Conservation (phyloP, 2,797 vertebrate genomes). For the Diplodus puntazzo region DNA sequence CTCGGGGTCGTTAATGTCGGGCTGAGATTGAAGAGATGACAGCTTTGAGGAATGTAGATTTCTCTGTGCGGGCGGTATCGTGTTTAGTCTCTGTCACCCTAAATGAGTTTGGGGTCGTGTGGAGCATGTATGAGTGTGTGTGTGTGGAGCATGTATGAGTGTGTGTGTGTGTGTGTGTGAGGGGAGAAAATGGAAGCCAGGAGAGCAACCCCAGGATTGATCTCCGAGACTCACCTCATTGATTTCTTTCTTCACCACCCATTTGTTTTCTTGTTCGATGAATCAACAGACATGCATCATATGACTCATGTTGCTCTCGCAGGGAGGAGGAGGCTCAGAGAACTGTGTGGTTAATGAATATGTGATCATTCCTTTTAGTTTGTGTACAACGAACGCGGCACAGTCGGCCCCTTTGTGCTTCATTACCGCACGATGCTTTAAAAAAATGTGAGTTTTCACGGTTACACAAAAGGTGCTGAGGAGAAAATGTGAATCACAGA, state of each 20-base stretch:
- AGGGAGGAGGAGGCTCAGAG: not conserved
- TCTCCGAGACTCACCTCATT: conserved; percentile 68
- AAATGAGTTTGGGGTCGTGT: conserved; percentile 64
- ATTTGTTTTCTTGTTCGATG: conserved; percentile 67
- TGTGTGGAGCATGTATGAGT: conserved; percentile 23
- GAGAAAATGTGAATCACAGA: not conserved
- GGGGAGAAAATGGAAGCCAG: conserved; percentile 51
- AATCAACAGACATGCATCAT: conserved; percentile 54
- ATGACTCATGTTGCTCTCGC: conserved; percentile 43
- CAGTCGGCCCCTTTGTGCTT: not conserved
- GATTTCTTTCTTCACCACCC: conserved; percentile 62
- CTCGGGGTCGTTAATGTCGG: conserved; percentile 76
- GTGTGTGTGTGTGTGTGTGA: conserved; percentile 11
- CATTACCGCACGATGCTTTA: not conserved
- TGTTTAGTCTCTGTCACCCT: conserved; percentile 76
- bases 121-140: not conserved
- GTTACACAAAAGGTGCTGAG: not conserved
- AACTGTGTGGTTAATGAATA: conserved; percentile 32
- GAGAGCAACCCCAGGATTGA: conserved; percentile 61
- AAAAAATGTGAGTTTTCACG: not conserved
- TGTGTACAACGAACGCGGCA: not conserved
- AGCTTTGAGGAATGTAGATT: conserved; percentile 71
- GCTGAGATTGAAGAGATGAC: conserved; percentile 76
- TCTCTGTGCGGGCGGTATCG: conserved; percentile 64
- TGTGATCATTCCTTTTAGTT: not conserved